Base-by-base conservation (phyloP, 2,888 invertebrate species). In the Eilema depressum region DNA sequence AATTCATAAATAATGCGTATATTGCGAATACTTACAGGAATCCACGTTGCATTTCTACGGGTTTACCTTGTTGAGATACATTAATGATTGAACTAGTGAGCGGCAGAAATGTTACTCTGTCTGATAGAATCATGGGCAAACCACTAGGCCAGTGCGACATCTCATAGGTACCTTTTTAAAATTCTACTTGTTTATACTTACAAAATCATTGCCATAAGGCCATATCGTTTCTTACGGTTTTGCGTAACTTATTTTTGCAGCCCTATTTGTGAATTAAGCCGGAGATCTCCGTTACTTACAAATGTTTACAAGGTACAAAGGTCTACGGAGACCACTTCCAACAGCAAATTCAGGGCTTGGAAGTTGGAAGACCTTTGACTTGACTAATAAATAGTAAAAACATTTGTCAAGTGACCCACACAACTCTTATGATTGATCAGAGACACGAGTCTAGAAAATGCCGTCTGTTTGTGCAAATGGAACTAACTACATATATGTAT, bases 161-260 rank as follows among this genome's bases (percentile, higher is more conserved):
- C 67, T 75, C 77, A 79, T 73, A 7, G 30, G n/a, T n/a, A 74
- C 78, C 76, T 74, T 75, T 68, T 76, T 73, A 80, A 75, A 65
- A 73, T 71, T 68, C 71, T 53, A 80, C 75, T 80, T 77, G 65
- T 78, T 75, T 76, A 77, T 74, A 75, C 74, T 68, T 76, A 78
- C 66, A 70, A 73, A 72, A 71, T 74, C 69, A 74, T 76, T 68
- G 23, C 61, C 65, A 59, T 69, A 62, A 68, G 60, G 28, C 73
- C 59, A 62, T 20, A 53, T 59, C 63, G 59, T n/a, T 20, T 11
- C 11, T 11, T 7, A 59, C 25, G n/a, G n/a, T n/a, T n/a, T n/a
- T n/a, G n/a, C n/a, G 12, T 0, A 53, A 8, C 8, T n/a, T n/a
- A n/a, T 53, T 53, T 53, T 53, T 7, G 8, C n/a, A 53, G 10